Percentiles rank a stretch among this genome's conserved stretches.
These are phyloP conservation scores for Nysson spinosus DNA, from an alignment of 2,888 invertebrate genomes.

Conservation along the genomic window DNA sequence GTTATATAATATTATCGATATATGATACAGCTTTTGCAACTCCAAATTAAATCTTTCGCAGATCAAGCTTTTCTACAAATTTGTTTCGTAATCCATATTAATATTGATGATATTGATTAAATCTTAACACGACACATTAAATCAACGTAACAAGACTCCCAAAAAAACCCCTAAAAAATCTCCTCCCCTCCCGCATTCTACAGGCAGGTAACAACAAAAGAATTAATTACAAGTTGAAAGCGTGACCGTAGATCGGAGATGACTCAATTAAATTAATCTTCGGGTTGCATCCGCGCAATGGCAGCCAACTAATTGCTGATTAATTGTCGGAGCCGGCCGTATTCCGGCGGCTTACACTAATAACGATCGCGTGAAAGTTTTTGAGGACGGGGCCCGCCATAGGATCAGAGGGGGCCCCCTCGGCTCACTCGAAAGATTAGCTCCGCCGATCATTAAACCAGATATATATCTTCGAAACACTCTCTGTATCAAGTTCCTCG, in stretches of 20 bases:
- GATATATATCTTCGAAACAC: slow-evolving; percentile 22
- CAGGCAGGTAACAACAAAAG: slow-evolving; percentile 11
- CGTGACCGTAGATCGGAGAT: slow-evolving; percentile 7
- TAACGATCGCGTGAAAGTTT: slow-evolving; percentile 57
- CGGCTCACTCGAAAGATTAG: slow-evolving; percentile 24
- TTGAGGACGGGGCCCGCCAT: slow-evolving; percentile 27
- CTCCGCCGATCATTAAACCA: slow-evolving; percentile 25
- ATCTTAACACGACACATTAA: no score
- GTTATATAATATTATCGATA: no score
- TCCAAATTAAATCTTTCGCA: no score
- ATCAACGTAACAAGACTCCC: no score
- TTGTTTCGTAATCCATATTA: no score
- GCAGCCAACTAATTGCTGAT: slow-evolving; percentile 49
- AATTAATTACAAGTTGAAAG: slow-evolving; percentile 14
- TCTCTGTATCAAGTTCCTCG: slow-evolving; percentile 29
- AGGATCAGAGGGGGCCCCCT: slow-evolving; percentile 1
- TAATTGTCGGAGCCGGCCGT: slow-evolving; percentile 29
- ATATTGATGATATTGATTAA: no score
- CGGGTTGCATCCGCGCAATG: slow-evolving; percentile 3
- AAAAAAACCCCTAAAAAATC: no score
- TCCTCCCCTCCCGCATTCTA: no score
- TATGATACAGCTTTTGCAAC: no score
- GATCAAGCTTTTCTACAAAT: no score
- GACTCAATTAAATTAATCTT: slow-evolving; percentile 50
- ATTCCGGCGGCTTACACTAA: slow-evolving; percentile 18